Conservation (phyloP, 1,140 invertebrate species). For the Stegodyphus dumicola region DNA sequence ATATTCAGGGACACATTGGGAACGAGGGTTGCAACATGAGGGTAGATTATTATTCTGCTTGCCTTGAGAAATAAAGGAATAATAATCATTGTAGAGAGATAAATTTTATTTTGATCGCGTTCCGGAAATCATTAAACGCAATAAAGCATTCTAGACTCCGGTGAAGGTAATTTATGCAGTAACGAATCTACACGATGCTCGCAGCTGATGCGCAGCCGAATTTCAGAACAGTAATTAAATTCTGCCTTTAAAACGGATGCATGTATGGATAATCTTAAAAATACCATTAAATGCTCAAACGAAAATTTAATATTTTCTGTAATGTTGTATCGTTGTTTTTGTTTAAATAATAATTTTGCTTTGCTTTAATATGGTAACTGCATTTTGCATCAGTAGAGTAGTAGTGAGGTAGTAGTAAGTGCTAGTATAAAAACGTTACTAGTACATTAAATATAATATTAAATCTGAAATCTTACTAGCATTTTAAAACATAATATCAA, state of each 20-base stretch:
- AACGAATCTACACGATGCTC: not conserved
- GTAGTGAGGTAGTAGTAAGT: too few species aligned
- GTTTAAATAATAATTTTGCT: too few species aligned
- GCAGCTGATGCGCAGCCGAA: not conserved
- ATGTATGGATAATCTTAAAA: conserved; percentile 21
- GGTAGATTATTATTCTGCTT: not conserved
- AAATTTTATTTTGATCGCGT: conserved; percentile 37
- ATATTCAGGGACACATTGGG: conserved; percentile 30
- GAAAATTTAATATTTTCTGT: too few species aligned
- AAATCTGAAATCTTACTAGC: too few species aligned
- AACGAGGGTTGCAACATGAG: conserved; percentile 20
- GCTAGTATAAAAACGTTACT: too few species aligned
- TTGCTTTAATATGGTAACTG: too few species aligned
- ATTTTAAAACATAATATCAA: too few species aligned
- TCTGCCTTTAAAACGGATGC: conserved; percentile 3
- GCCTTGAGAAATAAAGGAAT: not conserved
- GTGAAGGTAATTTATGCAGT: conserved; percentile 42
- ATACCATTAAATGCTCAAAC: conserved; percentile 8
- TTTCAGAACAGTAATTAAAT: conserved; percentile 17
- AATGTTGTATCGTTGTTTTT: too few species aligned
- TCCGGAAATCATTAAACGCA: conserved; percentile 39
- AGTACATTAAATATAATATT: too few species aligned
- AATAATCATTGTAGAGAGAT: conserved; percentile 21
- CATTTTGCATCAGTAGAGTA: too few species aligned
- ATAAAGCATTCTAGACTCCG: conserved; percentile 12